These are phyloP conservation scores for Serilophus lunatus DNA, from an alignment of 2,113 vertebrate genomes.

Conservation along the genomic window DNA sequence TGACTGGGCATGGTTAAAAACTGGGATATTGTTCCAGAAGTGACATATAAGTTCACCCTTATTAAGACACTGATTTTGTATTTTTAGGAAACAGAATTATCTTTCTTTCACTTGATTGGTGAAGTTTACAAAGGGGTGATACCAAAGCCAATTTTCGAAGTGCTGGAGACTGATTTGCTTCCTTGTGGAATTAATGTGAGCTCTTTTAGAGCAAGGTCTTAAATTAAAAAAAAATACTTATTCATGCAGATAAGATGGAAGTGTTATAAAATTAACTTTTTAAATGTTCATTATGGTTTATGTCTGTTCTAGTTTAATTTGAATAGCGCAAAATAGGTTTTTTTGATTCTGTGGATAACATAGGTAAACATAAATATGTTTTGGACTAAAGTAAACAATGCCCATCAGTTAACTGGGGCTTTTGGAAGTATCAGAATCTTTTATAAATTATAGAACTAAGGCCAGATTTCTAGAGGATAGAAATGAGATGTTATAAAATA, in stretches of 20 bases:
- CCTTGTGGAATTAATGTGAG: not conserved
- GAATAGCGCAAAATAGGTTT: rapidly evolving
- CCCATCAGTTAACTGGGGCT: not conserved
- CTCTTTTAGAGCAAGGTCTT: not conserved
- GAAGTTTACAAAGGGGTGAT: not conserved
- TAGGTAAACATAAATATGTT: not conserved
- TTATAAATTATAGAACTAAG: not conserved
- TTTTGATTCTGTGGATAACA: not conserved
- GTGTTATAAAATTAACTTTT: not conserved
- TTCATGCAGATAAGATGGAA: not conserved
- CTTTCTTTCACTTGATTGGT: not conserved
- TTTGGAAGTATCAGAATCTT: not conserved
- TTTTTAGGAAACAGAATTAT: not conserved
- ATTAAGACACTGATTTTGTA: not conserved
- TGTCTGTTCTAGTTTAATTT: not conserved
- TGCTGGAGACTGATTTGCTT: not conserved
- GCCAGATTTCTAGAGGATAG: not conserved
- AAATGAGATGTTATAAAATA: not conserved
- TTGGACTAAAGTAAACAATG: not conserved
- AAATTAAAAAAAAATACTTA: not conserved
- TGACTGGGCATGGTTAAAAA: not conserved
- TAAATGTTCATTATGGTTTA: not conserved
- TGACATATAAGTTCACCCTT: not conserved
- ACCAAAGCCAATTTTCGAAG: not conserved
- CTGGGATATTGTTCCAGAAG: not conserved